These are phyloP conservation scores for Corydoras sp. DNA, from an alignment of 2,113 vertebrate species.

Conservation along the genomic window DNA sequence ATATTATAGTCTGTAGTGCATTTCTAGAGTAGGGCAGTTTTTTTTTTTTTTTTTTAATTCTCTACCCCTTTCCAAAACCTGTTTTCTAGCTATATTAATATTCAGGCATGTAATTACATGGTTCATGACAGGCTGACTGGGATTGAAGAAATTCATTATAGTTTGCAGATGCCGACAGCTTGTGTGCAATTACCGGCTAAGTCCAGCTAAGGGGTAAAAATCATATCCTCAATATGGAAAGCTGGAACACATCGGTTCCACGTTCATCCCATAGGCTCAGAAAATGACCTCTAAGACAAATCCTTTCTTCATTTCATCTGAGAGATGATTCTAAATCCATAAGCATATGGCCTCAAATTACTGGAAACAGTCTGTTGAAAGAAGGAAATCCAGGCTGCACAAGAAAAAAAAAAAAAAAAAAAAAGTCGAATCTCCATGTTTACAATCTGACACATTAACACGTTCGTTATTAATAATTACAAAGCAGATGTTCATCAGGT, in stretches of 20 bases:
- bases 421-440: too few relatives aligned
- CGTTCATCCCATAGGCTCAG: constrained; percentile 41
- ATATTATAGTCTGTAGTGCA: too few relatives aligned
- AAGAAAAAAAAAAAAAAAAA: background rate
- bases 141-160: constrained; percentile 72
- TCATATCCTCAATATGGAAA: constrained; percentile 65
- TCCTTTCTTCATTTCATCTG: constrained; percentile 58
- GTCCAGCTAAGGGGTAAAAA: constrained; percentile 63
- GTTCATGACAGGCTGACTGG: constrained; percentile 69
- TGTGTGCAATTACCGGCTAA: constrained; percentile 70
- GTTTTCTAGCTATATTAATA: constrained; percentile 62
- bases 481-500: too few relatives aligned
- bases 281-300: constrained; percentile 52
- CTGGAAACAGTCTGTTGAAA: constrained; percentile 33
- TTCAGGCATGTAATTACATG: constrained; percentile 67
- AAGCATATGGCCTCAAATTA: constrained; percentile 61
- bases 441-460: too few relatives aligned
- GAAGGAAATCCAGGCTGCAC: constrained; percentile 46
- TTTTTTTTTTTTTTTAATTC: background rate
- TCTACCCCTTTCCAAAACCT: constrained; percentile 49
- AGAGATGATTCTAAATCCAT: constrained; percentile 48
- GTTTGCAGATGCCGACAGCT: constrained; percentile 65
- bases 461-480: too few relatives aligned
- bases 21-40: too few relatives aligned
- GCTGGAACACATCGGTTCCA: constrained; percentile 46